phyloP scores from a whole-genome alignment of 2,797 vertebrate genomes.

The Sebastes baramenuke region DNA sequence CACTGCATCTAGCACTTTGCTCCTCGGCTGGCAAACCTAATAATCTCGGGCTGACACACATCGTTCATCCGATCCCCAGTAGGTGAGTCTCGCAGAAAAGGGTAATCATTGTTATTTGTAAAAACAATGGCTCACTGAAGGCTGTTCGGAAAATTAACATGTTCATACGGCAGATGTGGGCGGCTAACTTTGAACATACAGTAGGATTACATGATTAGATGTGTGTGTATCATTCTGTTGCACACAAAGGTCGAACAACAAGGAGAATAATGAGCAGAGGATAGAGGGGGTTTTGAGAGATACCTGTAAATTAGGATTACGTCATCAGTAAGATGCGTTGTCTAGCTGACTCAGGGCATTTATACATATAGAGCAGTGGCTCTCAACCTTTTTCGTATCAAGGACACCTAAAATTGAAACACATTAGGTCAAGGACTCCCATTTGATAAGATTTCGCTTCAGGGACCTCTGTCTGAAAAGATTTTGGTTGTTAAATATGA shows the following conservation, averaged over 20 bases:
- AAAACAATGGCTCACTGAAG: constrained; percentile 22
- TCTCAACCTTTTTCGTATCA: no score
- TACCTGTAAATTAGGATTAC: not conserved
- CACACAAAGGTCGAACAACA: not conserved
- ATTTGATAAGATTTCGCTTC: no score
- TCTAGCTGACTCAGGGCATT: not conserved
- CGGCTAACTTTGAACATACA: not conserved
- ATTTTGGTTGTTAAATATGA: no score
- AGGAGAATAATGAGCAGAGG: not conserved
- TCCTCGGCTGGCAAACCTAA: constrained; percentile 54
- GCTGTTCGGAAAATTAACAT: constrained; percentile 11
- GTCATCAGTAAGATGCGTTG: not conserved
- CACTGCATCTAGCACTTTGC: constrained; percentile 62
- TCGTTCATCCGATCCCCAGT: constrained; percentile 16
- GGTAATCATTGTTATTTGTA: constrained; percentile 61
- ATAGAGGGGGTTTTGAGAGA: not conserved
- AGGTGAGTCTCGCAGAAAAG: constrained; percentile 38
- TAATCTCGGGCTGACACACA: constrained; percentile 61
- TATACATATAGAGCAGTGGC: not conserved
- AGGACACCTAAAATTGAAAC: no score
- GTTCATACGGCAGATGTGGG: not conserved
- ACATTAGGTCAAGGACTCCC: no score
- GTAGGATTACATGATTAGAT: not conserved
- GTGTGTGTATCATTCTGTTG: no score
- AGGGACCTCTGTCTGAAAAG: no score